These are phyloP conservation scores for Clivina fossor DNA, from an alignment of 2,888 invertebrate species.

Conservation along the genomic window DNA sequence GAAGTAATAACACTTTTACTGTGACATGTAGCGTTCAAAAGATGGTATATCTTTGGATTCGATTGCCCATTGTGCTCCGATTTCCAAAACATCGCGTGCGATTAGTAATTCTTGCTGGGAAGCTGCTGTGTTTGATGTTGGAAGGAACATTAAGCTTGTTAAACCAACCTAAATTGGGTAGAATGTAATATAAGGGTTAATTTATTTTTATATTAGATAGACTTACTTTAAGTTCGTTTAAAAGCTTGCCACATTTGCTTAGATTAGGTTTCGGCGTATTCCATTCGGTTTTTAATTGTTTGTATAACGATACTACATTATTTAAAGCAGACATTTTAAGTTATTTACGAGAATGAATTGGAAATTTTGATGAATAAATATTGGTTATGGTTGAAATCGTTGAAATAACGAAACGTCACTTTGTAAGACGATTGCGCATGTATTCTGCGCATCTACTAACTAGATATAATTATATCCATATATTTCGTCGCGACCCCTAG, in stretches of 20 bases:
- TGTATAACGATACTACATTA: slow-evolving; percentile 76
- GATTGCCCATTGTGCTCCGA: slow-evolving; percentile 95
- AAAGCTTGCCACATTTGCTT: slow-evolving; percentile 80
- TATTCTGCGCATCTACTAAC: too few species aligned
- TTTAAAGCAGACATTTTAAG: slow-evolving; percentile 66
- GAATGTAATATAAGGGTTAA: slow-evolving; percentile 37
- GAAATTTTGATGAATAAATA: too few species aligned
- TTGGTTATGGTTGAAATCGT: too few species aligned
- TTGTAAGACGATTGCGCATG: too few species aligned
- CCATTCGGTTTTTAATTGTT: slow-evolving; percentile 87
- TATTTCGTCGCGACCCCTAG: too few species aligned
- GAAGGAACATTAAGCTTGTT: slow-evolving; percentile 81
- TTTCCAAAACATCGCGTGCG: slow-evolving; percentile 90
- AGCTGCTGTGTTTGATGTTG: slow-evolving; percentile 74
- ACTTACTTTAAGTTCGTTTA: slow-evolving; percentile 81
- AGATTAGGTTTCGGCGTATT: slow-evolving; percentile 75
- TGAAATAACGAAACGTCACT: too few species aligned
- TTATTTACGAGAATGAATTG: slow-evolving; percentile 9
- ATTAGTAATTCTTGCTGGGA: slow-evolving; percentile 80
- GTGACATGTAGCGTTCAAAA: slow-evolving; percentile 97
- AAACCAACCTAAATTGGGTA: slow-evolving; percentile 74
- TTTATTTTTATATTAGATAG: slow-evolving; percentile 18
- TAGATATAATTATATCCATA: too few species aligned
- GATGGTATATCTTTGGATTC: slow-evolving; percentile 89
- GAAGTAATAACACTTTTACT: slow-evolving; percentile 95